Conservation (phyloP, 2,113 vertebrate genomes). For the Ranitomeya variabilis region DNA sequence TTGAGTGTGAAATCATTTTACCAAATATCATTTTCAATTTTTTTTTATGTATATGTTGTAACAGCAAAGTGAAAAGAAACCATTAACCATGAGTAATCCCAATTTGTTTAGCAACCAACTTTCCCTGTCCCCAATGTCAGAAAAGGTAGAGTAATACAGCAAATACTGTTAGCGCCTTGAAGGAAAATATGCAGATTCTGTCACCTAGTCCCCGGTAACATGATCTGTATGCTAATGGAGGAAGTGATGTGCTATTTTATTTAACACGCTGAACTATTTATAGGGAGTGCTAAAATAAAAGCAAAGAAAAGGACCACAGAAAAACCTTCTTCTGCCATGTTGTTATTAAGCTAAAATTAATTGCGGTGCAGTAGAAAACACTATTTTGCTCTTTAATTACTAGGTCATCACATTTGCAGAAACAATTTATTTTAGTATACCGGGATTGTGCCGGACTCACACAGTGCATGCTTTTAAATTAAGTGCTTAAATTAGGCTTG, state of each 20-base stretch:
- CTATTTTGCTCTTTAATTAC: slow-evolving; percentile 45
- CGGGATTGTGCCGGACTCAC: slow-evolving; percentile 2
- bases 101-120: background rate
- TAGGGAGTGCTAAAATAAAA: slow-evolving; percentile 10
- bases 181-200: slow-evolving; percentile 31
- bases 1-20: no score
- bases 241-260: slow-evolving; percentile 2
- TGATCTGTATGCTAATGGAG: slow-evolving; percentile 33
- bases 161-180: background rate
- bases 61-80: no score
- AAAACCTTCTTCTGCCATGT: background rate
- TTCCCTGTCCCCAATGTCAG: background rate
- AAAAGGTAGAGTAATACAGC: slow-evolving; percentile 11
- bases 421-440: background rate
- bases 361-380: slow-evolving; percentile 46
- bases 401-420: slow-evolving; percentile 29
- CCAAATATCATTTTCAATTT: no score
- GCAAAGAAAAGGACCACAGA: background rate
- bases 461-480: slow-evolving; percentile 28
- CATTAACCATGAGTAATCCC: background rate
- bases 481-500: slow-evolving; percentile 39
- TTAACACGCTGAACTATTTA: background rate
- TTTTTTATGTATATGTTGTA: no score
- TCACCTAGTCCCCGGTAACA: background rate
- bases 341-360: slow-evolving; percentile 47